These are phyloP conservation scores for Lathamus discolor DNA, from an alignment of 2,113 vertebrate species.

Conservation along the genomic window DNA sequence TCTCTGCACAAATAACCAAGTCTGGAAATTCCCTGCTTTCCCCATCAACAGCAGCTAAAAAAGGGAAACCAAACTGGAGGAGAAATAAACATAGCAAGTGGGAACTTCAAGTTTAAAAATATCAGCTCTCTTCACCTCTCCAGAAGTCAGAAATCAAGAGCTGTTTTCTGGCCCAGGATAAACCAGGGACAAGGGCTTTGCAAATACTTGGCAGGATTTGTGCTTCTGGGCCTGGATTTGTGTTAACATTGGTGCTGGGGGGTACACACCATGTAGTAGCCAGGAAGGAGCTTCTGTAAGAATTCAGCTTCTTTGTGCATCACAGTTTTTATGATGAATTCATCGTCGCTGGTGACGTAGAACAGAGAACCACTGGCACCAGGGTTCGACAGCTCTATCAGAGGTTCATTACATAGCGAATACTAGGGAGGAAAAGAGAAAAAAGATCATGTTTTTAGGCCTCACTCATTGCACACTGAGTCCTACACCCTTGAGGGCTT, in stretches of 20 bases:
- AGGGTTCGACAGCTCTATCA: conserved; percentile 96
- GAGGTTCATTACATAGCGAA: conserved; percentile 93
- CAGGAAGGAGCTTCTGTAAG: conserved; percentile 95
- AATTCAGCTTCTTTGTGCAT: conserved; percentile 99
- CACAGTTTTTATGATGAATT: conserved; percentile 99
- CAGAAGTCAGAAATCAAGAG: conserved; percentile 13
- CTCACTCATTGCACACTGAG: not conserved
- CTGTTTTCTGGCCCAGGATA: conserved; percentile 3
- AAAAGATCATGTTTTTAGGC: not conserved
- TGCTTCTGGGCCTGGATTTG: not conserved
- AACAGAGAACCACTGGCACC: conserved; percentile 97
- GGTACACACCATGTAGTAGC: conserved; percentile 94
- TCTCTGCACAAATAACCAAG: conserved; percentile 22
- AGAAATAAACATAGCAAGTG: conserved; percentile 18
- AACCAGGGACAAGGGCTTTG: not conserved
- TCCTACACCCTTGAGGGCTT: not conserved
- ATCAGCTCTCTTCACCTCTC: conserved; percentile 14
- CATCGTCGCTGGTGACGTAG: conserved; percentile 95
- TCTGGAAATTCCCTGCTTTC: conserved; percentile 18
- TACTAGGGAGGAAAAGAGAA: conserved; percentile 76
- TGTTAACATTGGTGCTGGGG: not conserved
- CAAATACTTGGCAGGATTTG: not conserved
- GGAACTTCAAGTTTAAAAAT: conserved; percentile 52
- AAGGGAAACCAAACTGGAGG: not conserved
- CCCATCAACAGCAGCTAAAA: conserved; percentile 35